Percentiles rank a stretch among this genome's conserved stretches.
Evolutionary conservation across 2,797 vertebrate species (phyloP).

Genomic region (Loris lydekkerianus): DNA sequence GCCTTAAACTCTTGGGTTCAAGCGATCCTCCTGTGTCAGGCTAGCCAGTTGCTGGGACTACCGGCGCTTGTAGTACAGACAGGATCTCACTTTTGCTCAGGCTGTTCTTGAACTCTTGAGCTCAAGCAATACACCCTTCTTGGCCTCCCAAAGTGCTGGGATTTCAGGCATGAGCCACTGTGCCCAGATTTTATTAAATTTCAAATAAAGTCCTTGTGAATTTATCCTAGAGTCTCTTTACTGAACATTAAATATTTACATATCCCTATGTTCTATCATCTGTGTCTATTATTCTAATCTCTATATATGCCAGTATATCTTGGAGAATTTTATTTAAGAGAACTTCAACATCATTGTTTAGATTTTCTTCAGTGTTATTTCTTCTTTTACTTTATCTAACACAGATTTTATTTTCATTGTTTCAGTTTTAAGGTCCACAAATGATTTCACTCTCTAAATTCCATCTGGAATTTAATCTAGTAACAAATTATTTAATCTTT

Average conservation of each 20-base stretch:
- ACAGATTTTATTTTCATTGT: background rate
- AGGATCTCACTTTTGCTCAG: too few species aligned
- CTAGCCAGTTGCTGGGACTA: too few species aligned
- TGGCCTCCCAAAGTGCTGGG: too few species aligned
- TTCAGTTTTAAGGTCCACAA: background rate
- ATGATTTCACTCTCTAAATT: background rate
- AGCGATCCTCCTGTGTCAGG: too few species aligned
- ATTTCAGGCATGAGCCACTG: too few species aligned
- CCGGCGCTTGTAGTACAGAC: too few species aligned
- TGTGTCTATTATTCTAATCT: background rate
- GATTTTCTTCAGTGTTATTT: background rate
- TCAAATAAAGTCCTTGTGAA: background rate
- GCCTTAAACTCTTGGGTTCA: too few species aligned
- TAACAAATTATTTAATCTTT: background rate
- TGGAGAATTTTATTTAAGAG: background rate
- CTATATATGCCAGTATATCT: background rate
- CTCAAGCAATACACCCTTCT: too few species aligned
- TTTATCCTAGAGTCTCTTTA: background rate
- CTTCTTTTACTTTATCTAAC: background rate
- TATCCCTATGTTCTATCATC: background rate
- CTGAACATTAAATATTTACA: background rate
- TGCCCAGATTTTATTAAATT: background rate
- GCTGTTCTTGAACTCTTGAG: too few species aligned
- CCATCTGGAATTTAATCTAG: background rate
- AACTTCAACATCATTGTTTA: background rate